Percentiles rank a stretch among this genome's conserved stretches.
Conservation (phyloP, 2,113 vertebrate species). For the Ciconia stormi region DNA sequence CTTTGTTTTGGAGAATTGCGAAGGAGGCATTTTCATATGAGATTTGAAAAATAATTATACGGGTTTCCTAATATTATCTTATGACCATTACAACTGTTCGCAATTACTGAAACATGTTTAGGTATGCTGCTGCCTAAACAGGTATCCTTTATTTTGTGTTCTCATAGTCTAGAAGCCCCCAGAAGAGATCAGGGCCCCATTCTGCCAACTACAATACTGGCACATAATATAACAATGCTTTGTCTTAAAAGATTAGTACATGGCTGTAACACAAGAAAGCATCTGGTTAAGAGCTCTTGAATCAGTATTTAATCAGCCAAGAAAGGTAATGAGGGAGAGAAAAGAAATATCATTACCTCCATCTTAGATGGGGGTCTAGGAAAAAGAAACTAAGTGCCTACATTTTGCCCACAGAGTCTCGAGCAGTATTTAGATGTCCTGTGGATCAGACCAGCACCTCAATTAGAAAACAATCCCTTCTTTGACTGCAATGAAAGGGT, state of each 20-base stretch:
- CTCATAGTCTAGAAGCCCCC: neutral
- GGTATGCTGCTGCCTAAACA: neutral
- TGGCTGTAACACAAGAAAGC: fast-evolving
- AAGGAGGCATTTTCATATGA: neutral
- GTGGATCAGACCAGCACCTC: neutral
- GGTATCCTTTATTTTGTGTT: neutral
- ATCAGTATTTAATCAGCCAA: neutral
- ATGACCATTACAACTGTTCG: neutral
- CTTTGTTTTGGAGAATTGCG: fast-evolving
- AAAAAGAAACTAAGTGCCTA: neutral
- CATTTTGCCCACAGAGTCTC: neutral
- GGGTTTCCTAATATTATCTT: neutral
- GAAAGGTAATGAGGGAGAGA: neutral
- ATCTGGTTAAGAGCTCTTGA: neutral
- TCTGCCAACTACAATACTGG: neutral
- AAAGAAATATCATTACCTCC: neutral
- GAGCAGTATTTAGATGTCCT: neutral
- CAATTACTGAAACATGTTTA: neutral
- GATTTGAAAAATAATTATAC: neutral
- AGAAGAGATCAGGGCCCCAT: neutral
- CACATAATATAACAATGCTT: neutral
- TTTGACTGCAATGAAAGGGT: neutral
- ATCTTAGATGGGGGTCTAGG: neutral
- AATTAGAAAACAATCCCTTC: neutral
- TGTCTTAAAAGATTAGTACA: neutral